Evolutionary conservation across 2,113 vertebrate species (phyloP).

Genomic region (Benitochromis conjunctus): DNA sequence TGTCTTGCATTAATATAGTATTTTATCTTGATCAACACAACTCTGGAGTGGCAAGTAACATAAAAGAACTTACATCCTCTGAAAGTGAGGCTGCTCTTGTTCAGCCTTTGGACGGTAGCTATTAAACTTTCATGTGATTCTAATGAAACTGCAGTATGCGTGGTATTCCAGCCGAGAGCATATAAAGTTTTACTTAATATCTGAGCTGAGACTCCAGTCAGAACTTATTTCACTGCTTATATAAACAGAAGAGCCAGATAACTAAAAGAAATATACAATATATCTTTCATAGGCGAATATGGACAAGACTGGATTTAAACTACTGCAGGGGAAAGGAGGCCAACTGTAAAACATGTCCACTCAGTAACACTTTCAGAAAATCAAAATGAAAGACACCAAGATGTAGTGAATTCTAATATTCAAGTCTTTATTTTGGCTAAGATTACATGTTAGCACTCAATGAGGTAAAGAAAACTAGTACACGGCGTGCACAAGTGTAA

Average conservation of each 20-base stretch:
- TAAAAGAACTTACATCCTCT: neutral
- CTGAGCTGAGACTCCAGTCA: neutral
- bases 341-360: neutral
- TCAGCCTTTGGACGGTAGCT: neutral
- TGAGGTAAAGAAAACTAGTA: neutral
- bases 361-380: neutral
- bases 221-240: neutral
- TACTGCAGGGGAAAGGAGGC: neutral
- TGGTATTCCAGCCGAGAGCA: conserved; percentile 3
- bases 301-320: neutral
- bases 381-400: neutral
- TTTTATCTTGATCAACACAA: neutral
- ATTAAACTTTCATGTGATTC: conserved; percentile 43
- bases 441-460: neutral
- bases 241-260: neutral
- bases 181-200: neutral
- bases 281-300: neutral
- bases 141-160: conserved; percentile 9
- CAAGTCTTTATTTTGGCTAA: neutral
- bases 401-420: neutral
- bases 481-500: neutral
- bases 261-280: conserved; percentile 2
- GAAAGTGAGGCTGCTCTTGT: neutral
- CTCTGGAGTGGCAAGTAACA: neutral
- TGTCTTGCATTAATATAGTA: neutral